phyloP scores from a whole-genome alignment of 2,797 vertebrate species.

The Tenualosa thibaudeaui region DNA sequence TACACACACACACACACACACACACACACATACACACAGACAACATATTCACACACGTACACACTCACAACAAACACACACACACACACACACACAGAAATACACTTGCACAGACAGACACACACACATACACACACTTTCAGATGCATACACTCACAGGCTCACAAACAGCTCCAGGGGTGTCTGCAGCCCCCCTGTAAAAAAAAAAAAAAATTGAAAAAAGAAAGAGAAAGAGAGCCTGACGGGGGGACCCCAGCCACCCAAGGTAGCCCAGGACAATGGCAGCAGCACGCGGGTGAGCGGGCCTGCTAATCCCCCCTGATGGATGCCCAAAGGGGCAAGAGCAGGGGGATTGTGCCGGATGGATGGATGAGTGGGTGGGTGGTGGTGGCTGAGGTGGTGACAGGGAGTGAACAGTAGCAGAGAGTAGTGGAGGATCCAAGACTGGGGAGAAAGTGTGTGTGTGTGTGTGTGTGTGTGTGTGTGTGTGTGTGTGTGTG shows the following conservation, averaged over 20 bases:
- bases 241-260: conserved; percentile 43
- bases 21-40: conserved; percentile 24
- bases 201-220: conserved; percentile 57
- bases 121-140: conserved; percentile 22
- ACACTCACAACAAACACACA: conserved; percentile 30
- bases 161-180: conserved; percentile 57
- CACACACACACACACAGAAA: conserved; percentile 33
- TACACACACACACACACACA: background rate
- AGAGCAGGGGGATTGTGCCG: background rate
- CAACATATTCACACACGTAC: conserved; percentile 15
- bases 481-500: too few relatives aligned
- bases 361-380: conserved; percentile 34
- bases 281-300: conserved; percentile 47
- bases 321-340: conserved; percentile 51
- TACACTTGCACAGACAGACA: background rate
- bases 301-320: conserved; percentile 72
- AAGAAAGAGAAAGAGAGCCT: conserved; percentile 41
- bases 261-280: conserved; percentile 66
- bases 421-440: background rate
- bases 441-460: background rate
- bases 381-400: background rate
- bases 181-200: conserved; percentile 38
- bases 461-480: too few relatives aligned
- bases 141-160: conserved; percentile 10
- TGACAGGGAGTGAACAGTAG: background rate